Base-by-base conservation (phyloP, 2,113 vertebrate species). In the Castor canadensis region DNA sequence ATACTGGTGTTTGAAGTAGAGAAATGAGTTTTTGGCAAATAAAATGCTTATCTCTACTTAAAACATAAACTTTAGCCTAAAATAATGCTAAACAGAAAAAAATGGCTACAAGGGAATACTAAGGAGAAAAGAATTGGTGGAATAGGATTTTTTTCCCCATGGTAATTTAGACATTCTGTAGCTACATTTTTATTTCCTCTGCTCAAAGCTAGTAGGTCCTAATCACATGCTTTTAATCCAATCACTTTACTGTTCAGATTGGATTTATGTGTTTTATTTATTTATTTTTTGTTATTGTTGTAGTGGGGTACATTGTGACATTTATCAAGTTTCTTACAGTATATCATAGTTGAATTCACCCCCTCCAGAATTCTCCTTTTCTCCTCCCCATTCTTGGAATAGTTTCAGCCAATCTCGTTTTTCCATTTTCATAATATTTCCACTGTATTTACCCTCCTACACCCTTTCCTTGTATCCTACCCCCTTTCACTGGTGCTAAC, bases 11-110 rank as follows among this genome's bases (percentile, higher is more conserved):
- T n/a, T 76, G 45, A 47, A 91, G 47, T 16, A n/a, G 69, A 20
- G 58, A 67, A 17, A 76, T 85, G 30, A 91, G 11, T 83, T 45
- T 83, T 79, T 64, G 38, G 20, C 28, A 87, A 94, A 71, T 69
- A 60, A 52, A 71, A 22, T 60, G 4, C n/a, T 56, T 30, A 32
- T 86, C 7, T 93, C 71, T 89, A 62, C 13, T 89, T 76, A 45
- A 92, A 96, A 75, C 24, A 54, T 83, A 64, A 72, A 75, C 80
- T 91, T 79, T 54, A 87, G 5, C 20, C 28, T 58, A 84, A 81
- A 90, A 66, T 83, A 92, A 84, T 81, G 38, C 28, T 38, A 32
- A 80, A 30, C 12, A 84, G 67, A 69, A 69, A 87, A 76, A 56
- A 87, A 79, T 69, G 17, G 11, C n/a, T 56, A 5, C 28, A 83